Evolutionary conservation across 2,797 vertebrate species (phyloP), one percentile per base, ranked within the genome.

Genomic region (Microchirus variegatus): DNA sequence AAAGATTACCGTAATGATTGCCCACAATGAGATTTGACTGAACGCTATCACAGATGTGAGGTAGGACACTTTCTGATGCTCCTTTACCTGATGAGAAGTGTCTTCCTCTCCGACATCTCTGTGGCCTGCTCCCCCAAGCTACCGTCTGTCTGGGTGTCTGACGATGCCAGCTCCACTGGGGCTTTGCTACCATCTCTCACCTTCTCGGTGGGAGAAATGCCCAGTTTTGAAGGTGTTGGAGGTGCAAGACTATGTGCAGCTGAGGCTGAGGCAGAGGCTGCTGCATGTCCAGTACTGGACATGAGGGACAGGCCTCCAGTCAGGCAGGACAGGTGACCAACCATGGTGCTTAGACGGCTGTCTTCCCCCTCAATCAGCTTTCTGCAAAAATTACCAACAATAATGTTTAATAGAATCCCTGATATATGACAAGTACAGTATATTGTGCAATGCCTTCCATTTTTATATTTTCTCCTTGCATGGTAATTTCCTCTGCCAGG

Each of bases 341-440:
- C 87, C 89, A 88, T 89, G 46, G 56, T 64, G 67, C 77, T 76
- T 67, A 94, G 84, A 13, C 93, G 89, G 45, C 59, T 85, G 72
- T 94, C 92, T 63, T 94, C 93, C 8, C 92, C 92, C 58, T 94
- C 93, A 0, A 94, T 93, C 71, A 95, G 86, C 67, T 93, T 93
- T 81, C 93, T 94, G 67, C 37, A 4, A 65, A 31, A 57, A 10
- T 51, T 35, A 70, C 22, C 40, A 0, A 50, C 1, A 1, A 8
- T 6, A 63, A 18, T 13, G 3, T 38, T 40, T 5, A 42, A 60
- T 15, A 43, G 9, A 48, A 22, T 18, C 5, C 5, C 2, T 35
- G 22, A 36, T 3, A 18, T 14, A 3, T 5, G 13, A 12, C 41
- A 1, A 14, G 9, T 40, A 14, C 38, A 40, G 5, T 40, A 11